Base-by-base conservation (phyloP, 2,113 vertebrate species). In the Campylorhamphus procurvoides region DNA sequence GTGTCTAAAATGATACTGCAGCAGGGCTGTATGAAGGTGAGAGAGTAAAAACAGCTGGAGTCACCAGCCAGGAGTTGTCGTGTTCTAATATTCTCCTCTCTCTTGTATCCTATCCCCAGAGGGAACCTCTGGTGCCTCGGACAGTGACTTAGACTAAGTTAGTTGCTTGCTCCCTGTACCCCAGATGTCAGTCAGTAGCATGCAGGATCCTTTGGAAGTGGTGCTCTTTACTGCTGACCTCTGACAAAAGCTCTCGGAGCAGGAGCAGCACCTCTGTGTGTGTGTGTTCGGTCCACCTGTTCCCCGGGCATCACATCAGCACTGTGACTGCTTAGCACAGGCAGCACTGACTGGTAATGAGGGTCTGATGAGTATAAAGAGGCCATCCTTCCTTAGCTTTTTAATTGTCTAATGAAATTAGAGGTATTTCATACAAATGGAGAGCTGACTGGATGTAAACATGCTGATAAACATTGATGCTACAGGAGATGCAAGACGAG, bases 361-460 rank as follows among this genome's bases (percentile, higher is more conserved):
- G 79, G 77, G 37, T 13, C 83, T 46, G 46, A 28, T 71, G 39
- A 88, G 72, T 37, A 60, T 29, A 10, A 28, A 73, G 39, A 90
- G 33, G 15, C 63, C 58, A 5, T 50, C 55, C 28, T 50, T 93
- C 46, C 60, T 47, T 90, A 35, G 3, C 2, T 77, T 59, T 39
- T 77, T 89, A 81, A 89, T 86, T 87, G 42, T 23, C 33, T 93
- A 56, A 87, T 78, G 22, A 81, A 87, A 92, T 81, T 52, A 72
- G 60, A 56, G 56, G 24, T 53, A 58, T 84, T 80, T 23, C 44
- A 84, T 92, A n/a, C 53, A 8, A 52, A 25, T 3, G 3, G 39
- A 81, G 67, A 84, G 18, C 55, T 71, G 79, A 39, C 50, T 40
- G 16, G 31, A 47, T 56, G 22, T 74, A 35, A 87, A 68, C 0